Evolutionary conservation across 2,113 vertebrate genomes (phyloP).

Genomic region (Pipa parva): DNA sequence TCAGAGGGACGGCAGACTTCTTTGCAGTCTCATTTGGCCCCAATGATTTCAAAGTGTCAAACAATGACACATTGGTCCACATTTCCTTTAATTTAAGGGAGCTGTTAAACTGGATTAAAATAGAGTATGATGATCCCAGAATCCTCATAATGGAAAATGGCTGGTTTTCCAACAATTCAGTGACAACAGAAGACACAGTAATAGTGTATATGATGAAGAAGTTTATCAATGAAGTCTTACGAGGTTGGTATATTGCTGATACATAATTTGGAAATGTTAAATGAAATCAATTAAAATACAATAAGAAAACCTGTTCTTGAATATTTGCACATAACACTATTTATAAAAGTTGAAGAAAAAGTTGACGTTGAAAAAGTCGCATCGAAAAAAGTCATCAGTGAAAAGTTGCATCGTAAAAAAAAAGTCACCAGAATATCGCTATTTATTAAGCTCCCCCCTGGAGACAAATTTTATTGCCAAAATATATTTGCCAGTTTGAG

Average conservation of each 20-base stretch:
- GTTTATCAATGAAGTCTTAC: conserved; percentile 86
- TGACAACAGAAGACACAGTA: conserved; percentile 82
- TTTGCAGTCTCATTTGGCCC: conserved; percentile 94
- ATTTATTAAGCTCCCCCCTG: no score
- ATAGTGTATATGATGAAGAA: conserved; percentile 87
- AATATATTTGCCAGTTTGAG: no score
- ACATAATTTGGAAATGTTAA: no score
- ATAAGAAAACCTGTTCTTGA: no score
- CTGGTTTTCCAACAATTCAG: conserved; percentile 83
- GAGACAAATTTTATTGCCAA: no score
- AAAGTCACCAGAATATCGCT: no score
- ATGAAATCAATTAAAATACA: no score
- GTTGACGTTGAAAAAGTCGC: no score
- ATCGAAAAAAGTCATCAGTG: no score
- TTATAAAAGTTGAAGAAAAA: no score
- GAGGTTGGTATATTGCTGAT: conserved; percentile 75
- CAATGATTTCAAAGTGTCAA: conserved; percentile 76
- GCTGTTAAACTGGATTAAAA: conserved; percentile 81
- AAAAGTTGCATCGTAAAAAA: no score
- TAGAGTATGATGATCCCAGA: conserved; percentile 75
- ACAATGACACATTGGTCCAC: conserved; percentile 66
- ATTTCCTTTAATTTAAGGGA: conserved; percentile 76
- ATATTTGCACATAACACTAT: no score
- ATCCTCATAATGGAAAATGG: conserved; percentile 87
- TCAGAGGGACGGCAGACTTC: conserved; percentile 85